Evolutionary conservation across 2,888 invertebrate genomes (phyloP), one percentile per base, ranked within the genome.

Genomic region (Baronia brevicornis): DNA sequence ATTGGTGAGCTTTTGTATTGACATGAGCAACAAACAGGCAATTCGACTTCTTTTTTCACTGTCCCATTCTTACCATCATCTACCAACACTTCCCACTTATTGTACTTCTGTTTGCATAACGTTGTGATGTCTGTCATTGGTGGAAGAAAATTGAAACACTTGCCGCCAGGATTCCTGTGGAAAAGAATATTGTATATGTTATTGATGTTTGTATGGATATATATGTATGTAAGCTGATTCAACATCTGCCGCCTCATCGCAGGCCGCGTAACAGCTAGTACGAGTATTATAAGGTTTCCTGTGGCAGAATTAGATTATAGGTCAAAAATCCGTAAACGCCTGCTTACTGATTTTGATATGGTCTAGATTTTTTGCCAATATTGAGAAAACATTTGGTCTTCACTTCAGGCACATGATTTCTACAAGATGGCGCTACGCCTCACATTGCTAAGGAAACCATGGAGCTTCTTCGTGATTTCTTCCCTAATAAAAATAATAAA

Each of bases 11-110:
- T 38, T 36, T 56, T 70, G 34, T 75, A 79, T 29, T 65, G 63
- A 28, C 82, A 82, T 2, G 74, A 70, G 34, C 80, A 82, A 44
- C 80, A 82, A 0, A 71, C 59, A 0, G 80, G 80, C 0, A 80
- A 50, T 5, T 68, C 60, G 0, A 62, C 54, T 11, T 55, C 58
- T 1, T 71, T 48, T 8, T 51, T 62, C 39, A 77, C 70, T 0
- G 71, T 60, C 3, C 64, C 59, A 2, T 57, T 54, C 1, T 59
- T 52, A 1, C 54, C 67, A 5, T 56, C 56, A 0, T 53, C 41
- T 0, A 79, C 80, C 1, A 77, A 41, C 5, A 82, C 57, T 38
- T 74, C 64, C 77, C 78, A 82, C 0, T 54, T 52, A 40, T 54
- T 69, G 45, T 50, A 64, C 35, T 66, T 72, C 42, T 82, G 78